phyloP scores from a whole-genome alignment of 1,140 invertebrate genomes.

The Drosophila sulfurigaster region DNA sequence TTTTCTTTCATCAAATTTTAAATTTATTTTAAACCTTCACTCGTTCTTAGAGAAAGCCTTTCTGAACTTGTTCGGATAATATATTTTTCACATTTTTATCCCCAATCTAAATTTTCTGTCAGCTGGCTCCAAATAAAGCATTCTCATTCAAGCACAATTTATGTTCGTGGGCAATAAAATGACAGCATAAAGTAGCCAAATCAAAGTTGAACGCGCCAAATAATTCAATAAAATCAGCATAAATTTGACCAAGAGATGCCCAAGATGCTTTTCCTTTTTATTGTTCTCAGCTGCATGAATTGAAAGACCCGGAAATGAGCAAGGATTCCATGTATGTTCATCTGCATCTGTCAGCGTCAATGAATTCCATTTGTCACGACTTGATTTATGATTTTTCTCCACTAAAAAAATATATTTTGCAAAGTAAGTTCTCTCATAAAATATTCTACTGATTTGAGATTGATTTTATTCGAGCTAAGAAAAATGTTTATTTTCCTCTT shows the following conservation, averaged over 20 bases:
- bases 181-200: neutral
- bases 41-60: too few relatives aligned
- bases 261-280: neutral
- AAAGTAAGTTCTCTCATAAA: too few relatives aligned
- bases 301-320: neutral
- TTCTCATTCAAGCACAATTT: slow-evolving; percentile 6
- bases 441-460: too few relatives aligned
- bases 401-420: neutral
- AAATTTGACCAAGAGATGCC: slow-evolving; percentile 8
- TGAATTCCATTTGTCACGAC: neutral
- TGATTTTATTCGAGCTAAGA: too few relatives aligned
- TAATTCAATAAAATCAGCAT: slow-evolving; percentile 18
- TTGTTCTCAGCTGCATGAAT: slow-evolving; percentile 14
- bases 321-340: neutral
- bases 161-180: slow-evolving; percentile 5
- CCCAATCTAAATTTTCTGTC: neutral
- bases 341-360: neutral
- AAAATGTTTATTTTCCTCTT: too few relatives aligned
- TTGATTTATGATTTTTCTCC: slow-evolving; percentile 14
- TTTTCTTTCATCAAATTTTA: too few relatives aligned
- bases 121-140: neutral
- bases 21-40: too few relatives aligned
- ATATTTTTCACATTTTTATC: neutral
- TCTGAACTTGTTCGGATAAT: neutral
- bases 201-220: slow-evolving; percentile 1